Conservation (phyloP, 2,888 invertebrate genomes). For the Harpagoxenus sublaevis region DNA sequence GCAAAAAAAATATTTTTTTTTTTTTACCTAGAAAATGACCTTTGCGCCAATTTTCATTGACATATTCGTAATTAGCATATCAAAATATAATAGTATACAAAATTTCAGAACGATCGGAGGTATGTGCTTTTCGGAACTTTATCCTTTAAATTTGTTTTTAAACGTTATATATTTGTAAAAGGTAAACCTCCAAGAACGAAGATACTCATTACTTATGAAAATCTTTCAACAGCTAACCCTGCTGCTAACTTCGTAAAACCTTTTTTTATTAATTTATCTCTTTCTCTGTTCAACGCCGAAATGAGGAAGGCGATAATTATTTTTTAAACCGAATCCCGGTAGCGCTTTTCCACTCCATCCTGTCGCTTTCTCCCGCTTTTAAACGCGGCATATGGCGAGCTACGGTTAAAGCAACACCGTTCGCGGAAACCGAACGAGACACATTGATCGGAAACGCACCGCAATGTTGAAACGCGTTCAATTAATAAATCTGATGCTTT, state of each 20-base stretch:
- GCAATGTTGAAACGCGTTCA: background rate
- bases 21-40: too few relatives aligned
- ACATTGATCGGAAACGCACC: background rate
- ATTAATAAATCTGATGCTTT: background rate
- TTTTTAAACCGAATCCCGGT: constrained; percentile 76
- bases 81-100: too few relatives aligned
- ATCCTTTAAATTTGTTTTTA: too few relatives aligned
- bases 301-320: constrained; percentile 75
- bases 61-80: too few relatives aligned
- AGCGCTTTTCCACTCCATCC: constrained; percentile 65
- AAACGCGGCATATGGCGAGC: background rate
- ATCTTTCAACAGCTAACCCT: background rate
- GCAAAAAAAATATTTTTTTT: too few relatives aligned
- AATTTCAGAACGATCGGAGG: too few relatives aligned
- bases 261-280: background rate
- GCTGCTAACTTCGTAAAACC: constrained; percentile 46
- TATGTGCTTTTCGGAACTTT: too few relatives aligned
- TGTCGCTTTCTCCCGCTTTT: constrained; percentile 13
- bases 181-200: background rate
- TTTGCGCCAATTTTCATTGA: too few relatives aligned
- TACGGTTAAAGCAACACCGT: constrained; percentile 6
- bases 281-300: background rate
- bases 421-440: background rate
- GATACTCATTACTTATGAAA: background rate
- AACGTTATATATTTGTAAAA: constrained; percentile 6